Percentiles rank a stretch among this genome's conserved stretches.
phyloP scores from a whole-genome alignment of 2,797 vertebrate genomes.

The Sebastiscus albofasciatus region DNA sequence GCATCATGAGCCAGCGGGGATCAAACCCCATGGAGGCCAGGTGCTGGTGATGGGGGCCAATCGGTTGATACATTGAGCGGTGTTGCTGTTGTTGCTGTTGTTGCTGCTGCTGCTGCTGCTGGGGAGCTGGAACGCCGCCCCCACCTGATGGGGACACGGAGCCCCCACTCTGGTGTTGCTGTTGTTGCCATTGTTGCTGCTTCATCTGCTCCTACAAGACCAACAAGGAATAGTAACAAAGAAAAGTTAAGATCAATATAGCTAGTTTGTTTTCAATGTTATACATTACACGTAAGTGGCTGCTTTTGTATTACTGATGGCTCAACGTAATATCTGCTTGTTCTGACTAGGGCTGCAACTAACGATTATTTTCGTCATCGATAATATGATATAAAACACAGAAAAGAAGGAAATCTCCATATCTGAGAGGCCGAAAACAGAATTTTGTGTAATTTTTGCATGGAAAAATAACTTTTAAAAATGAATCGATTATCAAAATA shows the following conservation, averaged over 20 bases:
- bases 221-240: neutral
- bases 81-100: constrained; percentile 92
- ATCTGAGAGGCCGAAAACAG: no score
- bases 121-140: constrained; percentile 63
- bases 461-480: no score
- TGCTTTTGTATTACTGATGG: neutral
- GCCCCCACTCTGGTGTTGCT: constrained; percentile 85
- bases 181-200: constrained; percentile 89
- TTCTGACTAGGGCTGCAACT: neutral
- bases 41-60: constrained; percentile 94
- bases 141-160: constrained; percentile 88
- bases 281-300: neutral
- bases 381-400: no score
- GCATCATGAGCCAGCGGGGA: constrained; percentile 99
- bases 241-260: neutral
- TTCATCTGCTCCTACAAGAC: constrained; percentile 93
- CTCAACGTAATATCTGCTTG: neutral
- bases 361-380: no score
- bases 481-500: no score
- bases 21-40: constrained; percentile 98
- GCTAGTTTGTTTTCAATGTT: neutral
- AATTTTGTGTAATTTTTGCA: no score
- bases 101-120: constrained; percentile 73
- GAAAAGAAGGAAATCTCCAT: no score
- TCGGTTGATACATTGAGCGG: constrained; percentile 93